phyloP scores from a whole-genome alignment of 2,888 invertebrate species.

The Plebejus argus region DNA sequence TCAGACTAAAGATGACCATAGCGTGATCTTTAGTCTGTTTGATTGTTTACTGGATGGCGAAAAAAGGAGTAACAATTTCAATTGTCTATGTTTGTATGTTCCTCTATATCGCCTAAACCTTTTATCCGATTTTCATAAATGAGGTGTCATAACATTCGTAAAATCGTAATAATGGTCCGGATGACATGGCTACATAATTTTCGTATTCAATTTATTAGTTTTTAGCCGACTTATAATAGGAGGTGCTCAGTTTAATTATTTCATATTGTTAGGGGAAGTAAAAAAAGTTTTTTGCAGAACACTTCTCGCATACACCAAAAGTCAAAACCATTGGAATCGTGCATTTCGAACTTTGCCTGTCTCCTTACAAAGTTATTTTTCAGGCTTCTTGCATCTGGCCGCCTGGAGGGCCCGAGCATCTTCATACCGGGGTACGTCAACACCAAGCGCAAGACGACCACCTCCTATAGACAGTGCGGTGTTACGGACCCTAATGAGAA shows the following conservation, averaged over 20 bases:
- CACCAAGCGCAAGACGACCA: slow-evolving; percentile 84
- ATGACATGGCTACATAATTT: background rate
- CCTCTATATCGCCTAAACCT: background rate
- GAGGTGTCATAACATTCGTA: background rate
- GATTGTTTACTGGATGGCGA: background rate
- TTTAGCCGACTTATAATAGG: background rate
- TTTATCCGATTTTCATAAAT: background rate
- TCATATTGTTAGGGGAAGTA: background rate
- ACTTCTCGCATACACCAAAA: background rate
- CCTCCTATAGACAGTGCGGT: slow-evolving; percentile 89
- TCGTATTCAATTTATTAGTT: background rate
- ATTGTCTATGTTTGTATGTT: background rate
- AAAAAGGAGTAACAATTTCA: too few species aligned
- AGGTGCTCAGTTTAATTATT: background rate
- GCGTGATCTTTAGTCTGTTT: background rate
- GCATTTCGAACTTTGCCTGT: background rate
- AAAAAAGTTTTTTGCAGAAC: background rate
- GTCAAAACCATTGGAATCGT: too few species aligned
- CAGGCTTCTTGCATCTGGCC: slow-evolving; percentile 85
- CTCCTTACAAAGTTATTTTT: slow-evolving; percentile 6
- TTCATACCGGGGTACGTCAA: slow-evolving; percentile 89
- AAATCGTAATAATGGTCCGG: background rate
- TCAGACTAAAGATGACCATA: background rate
- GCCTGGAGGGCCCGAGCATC: slow-evolving; percentile 87
- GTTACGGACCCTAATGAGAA: slow-evolving; percentile 88